Conservation (phyloP, 2,888 invertebrate species). For the Blastobasis lacticolella region DNA sequence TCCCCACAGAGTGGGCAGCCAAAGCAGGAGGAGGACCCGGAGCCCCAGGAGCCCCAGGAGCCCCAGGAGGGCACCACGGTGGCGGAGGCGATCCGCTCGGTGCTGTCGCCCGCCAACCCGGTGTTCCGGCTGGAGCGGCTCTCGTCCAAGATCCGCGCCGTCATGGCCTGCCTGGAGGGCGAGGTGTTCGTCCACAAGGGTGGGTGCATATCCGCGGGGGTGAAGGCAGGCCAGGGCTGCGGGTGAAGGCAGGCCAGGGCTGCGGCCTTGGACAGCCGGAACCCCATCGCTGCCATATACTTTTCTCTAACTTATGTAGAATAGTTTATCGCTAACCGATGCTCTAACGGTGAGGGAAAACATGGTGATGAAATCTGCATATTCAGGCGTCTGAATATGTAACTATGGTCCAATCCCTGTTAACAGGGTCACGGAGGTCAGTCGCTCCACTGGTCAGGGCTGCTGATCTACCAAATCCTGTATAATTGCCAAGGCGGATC, state of each 20-base stretch:
- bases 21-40: constrained; percentile 17
- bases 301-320: no score
- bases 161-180: constrained; percentile 72
- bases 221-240: constrained; percentile 35
- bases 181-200: constrained; percentile 62
- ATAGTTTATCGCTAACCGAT: no score
- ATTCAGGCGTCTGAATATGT: no score
- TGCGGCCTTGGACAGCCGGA: background rate
- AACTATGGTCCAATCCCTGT: no score
- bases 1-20: constrained; percentile 21
- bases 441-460: no score
- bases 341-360: no score
- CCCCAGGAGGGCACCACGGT: constrained; percentile 57
- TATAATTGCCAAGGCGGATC: no score
- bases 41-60: constrained; percentile 23
- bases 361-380: no score
- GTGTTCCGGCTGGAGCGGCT: constrained; percentile 75
- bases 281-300: no score
- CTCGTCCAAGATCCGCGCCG: constrained; percentile 81
- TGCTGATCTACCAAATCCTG: no score
- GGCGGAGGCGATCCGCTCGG: constrained; percentile 74
- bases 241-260: constrained; percentile 28
- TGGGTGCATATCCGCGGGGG: constrained; percentile 11
- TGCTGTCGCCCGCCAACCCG: constrained; percentile 80
- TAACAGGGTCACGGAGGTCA: no score